Conservation (phyloP, 2,888 invertebrate genomes). For the Hybos culiciformis region DNA sequence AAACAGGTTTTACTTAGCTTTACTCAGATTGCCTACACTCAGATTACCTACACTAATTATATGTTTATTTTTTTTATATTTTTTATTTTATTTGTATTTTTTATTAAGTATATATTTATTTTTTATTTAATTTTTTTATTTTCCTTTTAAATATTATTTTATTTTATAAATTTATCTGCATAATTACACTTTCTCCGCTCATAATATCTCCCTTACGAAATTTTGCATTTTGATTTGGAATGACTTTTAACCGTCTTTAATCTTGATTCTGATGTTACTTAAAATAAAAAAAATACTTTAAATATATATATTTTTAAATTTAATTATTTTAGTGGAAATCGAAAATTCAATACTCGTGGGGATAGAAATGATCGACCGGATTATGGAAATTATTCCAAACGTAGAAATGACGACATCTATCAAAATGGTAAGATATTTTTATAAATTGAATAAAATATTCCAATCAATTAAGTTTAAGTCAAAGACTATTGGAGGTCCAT, state of each 20-base stretch:
- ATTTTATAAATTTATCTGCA: too few relatives aligned
- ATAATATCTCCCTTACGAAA: too few relatives aligned
- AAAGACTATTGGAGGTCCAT: too few relatives aligned
- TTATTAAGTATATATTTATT: neutral
- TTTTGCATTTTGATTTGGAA: too few relatives aligned
- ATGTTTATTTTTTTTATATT: neutral
- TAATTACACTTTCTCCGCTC: too few relatives aligned
- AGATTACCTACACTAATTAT: too few relatives aligned
- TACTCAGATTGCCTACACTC: too few relatives aligned
- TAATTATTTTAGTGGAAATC: conserved; percentile 16
- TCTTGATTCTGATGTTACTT: too few relatives aligned
- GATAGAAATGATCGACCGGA: conserved; percentile 42
- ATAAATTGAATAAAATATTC: neutral
- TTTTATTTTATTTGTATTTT: neutral
- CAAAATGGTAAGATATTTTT: conserved; percentile 15
- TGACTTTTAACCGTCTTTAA: too few relatives aligned
- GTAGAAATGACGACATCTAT: conserved; percentile 17
- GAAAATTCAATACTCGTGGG: conserved; percentile 36
- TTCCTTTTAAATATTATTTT: too few relatives aligned
- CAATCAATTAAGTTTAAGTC: neutral
- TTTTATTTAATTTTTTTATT: too few relatives aligned
- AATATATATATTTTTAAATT: neutral
- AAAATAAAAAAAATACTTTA: neutral
- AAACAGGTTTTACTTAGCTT: too few relatives aligned
- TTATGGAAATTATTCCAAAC: conserved; percentile 22